phyloP scores from a whole-genome alignment of 2,888 invertebrate species.

The Escarpia spicata region DNA sequence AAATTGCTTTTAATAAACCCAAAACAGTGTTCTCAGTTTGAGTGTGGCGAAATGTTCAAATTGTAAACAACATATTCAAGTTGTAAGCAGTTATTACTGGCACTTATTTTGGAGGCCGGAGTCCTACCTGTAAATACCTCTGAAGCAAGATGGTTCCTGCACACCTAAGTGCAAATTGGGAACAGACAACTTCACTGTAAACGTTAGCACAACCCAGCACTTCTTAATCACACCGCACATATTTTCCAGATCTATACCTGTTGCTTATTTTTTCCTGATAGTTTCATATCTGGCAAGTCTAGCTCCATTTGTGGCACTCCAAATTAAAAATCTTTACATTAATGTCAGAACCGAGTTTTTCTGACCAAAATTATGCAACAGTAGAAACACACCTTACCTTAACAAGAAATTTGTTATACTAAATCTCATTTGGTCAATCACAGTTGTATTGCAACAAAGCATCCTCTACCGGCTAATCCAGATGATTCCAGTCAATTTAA shows the following conservation, averaged over 20 bases:
- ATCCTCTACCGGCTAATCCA: background rate
- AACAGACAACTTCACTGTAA: too few relatives aligned
- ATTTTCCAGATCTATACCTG: background rate
- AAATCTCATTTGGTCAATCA: background rate
- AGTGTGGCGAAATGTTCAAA: too few relatives aligned
- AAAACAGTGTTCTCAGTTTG: too few relatives aligned
- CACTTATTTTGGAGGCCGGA: too few relatives aligned
- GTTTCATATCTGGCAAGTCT: background rate
- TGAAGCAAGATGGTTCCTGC: too few relatives aligned
- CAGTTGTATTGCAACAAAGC: background rate
- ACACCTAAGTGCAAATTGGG: too few relatives aligned
- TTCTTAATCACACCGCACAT: background rate
- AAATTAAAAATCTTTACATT: background rate
- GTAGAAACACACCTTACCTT: background rate
- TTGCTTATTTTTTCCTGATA: too few relatives aligned
- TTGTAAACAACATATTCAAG: too few relatives aligned
- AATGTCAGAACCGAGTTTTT: background rate
- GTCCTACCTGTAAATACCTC: too few relatives aligned
- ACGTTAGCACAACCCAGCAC: background rate
- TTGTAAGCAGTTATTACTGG: too few relatives aligned
- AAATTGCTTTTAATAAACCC: too few relatives aligned
- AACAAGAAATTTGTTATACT: background rate
- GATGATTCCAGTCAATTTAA: background rate
- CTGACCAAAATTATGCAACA: background rate
- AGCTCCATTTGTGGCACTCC: background rate